Base-by-base conservation (phyloP, 2,113 vertebrate genomes). In the Cynopterus brachyotis region DNA sequence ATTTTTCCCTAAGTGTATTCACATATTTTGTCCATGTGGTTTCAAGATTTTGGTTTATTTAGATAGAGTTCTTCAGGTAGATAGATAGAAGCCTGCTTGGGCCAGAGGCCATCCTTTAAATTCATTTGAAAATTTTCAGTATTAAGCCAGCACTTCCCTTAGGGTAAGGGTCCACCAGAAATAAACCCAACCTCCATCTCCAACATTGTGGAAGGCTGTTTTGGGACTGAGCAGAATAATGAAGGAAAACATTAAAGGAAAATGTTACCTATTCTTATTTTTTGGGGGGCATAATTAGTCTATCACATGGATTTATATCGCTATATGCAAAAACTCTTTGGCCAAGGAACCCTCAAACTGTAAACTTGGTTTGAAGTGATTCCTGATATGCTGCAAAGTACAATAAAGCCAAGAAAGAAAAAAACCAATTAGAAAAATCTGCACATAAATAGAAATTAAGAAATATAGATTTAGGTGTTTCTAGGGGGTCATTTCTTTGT, bases 401-500 rank as follows among this genome's bases (percentile, higher is more conserved):
- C 11, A 20, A 76, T 57, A 67, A 85, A 78, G 59, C 15, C 67
- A 67, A 15, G 60, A 28, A 11, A n/a, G 26, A 5, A 66, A 19
- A 6, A 66, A 59, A 35, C 37, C 19, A 67, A 37, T 2, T 78
- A 45, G 5, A 47, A 45, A 59, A 59, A 28, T 50, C 8, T 37
- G 2, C 0, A 37, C 0, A 13, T 32, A 45, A 45, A 26, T 37
- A 40, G 24, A 69, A 79, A 70, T 69, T 47, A 87, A 79, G 82
- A 78, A 87, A 59, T 79, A 69, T 9, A 59, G 9, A 30, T 79
- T 37, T 93, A 75, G 5, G 6, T 35, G 15, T 35, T 78, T 95
- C 6, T 45, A 9, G 2, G n/a, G 20, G 47, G 26, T 13, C 57
- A 42, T 96, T 75, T 26, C 99, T 93, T 94, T 24, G 62, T 66